Conservation (phyloP, 2,888 invertebrate species). For the Limulus polyphemus region DNA sequence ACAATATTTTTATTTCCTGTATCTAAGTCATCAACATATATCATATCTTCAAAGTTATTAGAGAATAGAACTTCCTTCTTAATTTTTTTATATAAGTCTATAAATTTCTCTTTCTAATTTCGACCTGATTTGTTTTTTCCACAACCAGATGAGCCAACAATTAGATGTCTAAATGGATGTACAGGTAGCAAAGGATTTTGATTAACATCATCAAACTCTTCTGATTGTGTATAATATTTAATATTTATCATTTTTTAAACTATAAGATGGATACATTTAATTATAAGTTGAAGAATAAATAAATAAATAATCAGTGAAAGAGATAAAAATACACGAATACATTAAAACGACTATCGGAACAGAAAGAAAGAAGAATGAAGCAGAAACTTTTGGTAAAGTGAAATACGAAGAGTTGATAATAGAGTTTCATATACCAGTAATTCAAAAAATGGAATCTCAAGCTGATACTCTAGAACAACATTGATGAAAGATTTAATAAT, state of each 20-base stretch:
- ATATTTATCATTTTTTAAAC: slow-evolving; percentile 1
- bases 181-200: slow-evolving; percentile 2
- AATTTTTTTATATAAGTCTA: slow-evolving; percentile 2
- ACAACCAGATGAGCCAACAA: not conserved
- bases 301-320: too few species aligned
- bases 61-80: slow-evolving; percentile 4
- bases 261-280: too few species aligned
- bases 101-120: not conserved
- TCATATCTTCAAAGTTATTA: slow-evolving; percentile 4
- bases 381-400: too few species aligned
- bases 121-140: slow-evolving; percentile 1
- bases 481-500: too few species aligned
- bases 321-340: too few species aligned
- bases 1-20: slow-evolving; percentile 1
- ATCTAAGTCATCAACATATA: slow-evolving; percentile 4
- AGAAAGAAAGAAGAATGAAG: too few species aligned
- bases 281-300: too few species aligned
- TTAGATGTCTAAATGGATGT: not conserved
- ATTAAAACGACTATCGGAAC: too few species aligned
- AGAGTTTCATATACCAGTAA: too few species aligned
- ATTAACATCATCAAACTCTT: slow-evolving; percentile 2
- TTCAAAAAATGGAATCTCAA: too few species aligned
- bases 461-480: too few species aligned
- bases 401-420: too few species aligned
- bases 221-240: slow-evolving; percentile 3